Percentiles rank a stretch among this genome's conserved stretches.
Evolutionary conservation across 1,140 invertebrate species (phyloP).

Genomic region (Hypothenemus hampei): DNA sequence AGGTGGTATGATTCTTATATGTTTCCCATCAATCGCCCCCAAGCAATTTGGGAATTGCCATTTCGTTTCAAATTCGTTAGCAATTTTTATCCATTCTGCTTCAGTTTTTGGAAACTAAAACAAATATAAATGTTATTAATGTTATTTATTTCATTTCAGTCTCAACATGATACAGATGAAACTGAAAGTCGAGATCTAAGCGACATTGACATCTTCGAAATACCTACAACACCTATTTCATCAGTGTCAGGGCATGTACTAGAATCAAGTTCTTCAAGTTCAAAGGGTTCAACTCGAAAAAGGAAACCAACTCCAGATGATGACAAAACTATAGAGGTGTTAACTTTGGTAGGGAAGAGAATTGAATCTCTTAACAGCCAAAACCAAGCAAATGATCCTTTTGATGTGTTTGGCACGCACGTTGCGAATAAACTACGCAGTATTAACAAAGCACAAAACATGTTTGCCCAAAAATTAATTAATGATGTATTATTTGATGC

Average conservation of each 20-base stretch:
- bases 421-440: not conserved
- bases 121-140: conserved; percentile 39
- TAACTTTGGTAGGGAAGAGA: conserved; percentile 26
- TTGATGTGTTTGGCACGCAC: too few relatives aligned
- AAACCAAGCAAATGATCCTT: not conserved
- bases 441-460: conserved; percentile 43
- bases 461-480: conserved; percentile 40
- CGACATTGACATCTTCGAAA: too few relatives aligned
- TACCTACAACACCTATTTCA: too few relatives aligned
- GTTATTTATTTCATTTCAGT: not conserved
- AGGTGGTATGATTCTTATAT: conserved; percentile 12
- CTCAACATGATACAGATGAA: too few relatives aligned
- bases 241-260: too few relatives aligned
- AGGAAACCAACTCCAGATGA: conserved; percentile 31
- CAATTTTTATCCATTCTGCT: conserved; percentile 12
- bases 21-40: too few relatives aligned
- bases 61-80: conserved; percentile 10
- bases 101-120: conserved; percentile 16
- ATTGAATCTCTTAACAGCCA: not conserved
- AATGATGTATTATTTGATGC: conserved; percentile 18
- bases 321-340: conserved; percentile 41
- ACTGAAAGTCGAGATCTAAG: too few relatives aligned
- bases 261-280: not conserved
- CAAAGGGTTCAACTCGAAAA: not conserved
- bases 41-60: too few relatives aligned